These are phyloP conservation scores for Petrolisthes cinctipes DNA, from an alignment of 2,888 invertebrate species.

Conservation along the genomic window DNA sequence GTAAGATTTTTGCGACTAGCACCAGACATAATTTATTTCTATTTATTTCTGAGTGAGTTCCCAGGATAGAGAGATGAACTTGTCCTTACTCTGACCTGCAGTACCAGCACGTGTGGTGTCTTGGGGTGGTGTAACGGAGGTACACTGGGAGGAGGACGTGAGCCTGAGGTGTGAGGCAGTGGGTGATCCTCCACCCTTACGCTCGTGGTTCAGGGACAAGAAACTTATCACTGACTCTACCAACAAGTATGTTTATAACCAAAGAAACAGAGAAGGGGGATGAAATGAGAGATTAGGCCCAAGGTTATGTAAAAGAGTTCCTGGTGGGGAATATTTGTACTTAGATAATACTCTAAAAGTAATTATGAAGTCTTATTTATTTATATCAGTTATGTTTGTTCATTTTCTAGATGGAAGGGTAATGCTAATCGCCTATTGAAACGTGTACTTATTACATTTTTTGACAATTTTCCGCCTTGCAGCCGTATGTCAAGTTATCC, in stretches of 20 bases:
- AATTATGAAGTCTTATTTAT: too few relatives aligned
- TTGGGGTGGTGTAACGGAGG: slow-evolving; percentile 49
- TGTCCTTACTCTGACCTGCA: background rate
- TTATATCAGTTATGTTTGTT: too few relatives aligned
- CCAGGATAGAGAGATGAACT: background rate
- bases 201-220: slow-evolving; percentile 44
- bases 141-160: slow-evolving; percentile 60
- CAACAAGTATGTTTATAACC: slow-evolving; percentile 28
- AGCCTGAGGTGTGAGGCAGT: slow-evolving; percentile 56
- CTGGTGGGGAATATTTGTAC: background rate
- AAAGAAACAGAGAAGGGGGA: too few relatives aligned
- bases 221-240: slow-evolving; percentile 27
- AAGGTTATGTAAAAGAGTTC: too few relatives aligned
- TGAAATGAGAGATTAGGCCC: too few relatives aligned
- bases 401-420: background rate
- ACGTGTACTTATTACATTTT: background rate
- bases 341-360: too few relatives aligned
- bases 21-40: too few relatives aligned
- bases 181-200: slow-evolving; percentile 44
- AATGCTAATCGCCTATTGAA: background rate
- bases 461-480: background rate
- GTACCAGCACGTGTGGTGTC: slow-evolving; percentile 59
- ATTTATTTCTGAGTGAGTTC: too few relatives aligned
- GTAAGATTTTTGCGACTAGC: too few relatives aligned
- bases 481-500: slow-evolving; percentile 53